Evolutionary conservation across 2,888 invertebrate genomes (phyloP), one percentile per base, ranked within the genome.

Genomic region (Hypercompe scribonia): DNA sequence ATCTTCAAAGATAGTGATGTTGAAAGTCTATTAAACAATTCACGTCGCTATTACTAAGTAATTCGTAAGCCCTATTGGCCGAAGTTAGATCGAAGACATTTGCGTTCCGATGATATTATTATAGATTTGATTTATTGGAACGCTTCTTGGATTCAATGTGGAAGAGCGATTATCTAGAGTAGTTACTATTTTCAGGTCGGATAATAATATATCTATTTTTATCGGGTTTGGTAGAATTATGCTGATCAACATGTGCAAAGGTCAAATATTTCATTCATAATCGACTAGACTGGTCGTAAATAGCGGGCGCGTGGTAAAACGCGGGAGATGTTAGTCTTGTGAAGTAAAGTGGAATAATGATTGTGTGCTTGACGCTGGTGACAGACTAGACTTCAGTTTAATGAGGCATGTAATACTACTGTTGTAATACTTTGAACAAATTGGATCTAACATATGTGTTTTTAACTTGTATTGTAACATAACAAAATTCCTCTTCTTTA

Each of bases 91-190:
- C 78, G 81, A 84, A 88, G 84, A 86, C 80, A 87, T 90, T 89
- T 76, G 83, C 88, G 83, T 89, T 85, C 89, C 92, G 92, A 92
- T 90, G 93, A 92, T 93, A 91, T 91, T 92, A 92, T 91, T 93
- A 91, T 90, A 85, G 84, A 74, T 90, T 84, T 92, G 93, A 94
- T 94, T 93, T 94, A 94, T 92, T 88, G 88, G 86, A 87, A 86
- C 86, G 89, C 88, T 91, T 90, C 90, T 88, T 84, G 82, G 88
- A 91, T 91, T 87, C 90, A 81, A 89, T 87, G 92, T 91, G 90
- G 90, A 89, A 86, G 91, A 89, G 88, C 92, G 89, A 92, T 93
- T 91, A 93, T 93, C 88, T 84, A 83, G 87, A 91, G 91, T 85
- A 89, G 83, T 78, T 87, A 89, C 91, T 93, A 94, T 93, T 93